Percentiles rank a stretch among this genome's conserved stretches.
Conservation (phyloP, 2,113 vertebrate species). For the Ranitomeya imitator region DNA sequence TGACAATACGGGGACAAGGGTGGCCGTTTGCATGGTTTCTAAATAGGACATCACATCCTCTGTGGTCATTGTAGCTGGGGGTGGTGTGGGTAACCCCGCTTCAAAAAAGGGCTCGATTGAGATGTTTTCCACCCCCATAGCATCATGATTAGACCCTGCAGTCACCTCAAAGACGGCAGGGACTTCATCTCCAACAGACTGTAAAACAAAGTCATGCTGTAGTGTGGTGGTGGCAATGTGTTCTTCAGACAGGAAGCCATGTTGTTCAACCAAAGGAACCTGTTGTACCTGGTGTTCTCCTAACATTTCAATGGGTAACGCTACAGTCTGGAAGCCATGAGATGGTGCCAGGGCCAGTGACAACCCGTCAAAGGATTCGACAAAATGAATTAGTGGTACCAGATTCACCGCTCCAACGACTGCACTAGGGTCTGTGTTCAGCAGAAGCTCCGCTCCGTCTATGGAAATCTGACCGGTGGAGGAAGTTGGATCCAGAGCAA, state of each 20-base stretch:
- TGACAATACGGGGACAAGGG: background rate
- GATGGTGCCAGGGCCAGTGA: constrained; percentile 35
- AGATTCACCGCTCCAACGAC: constrained; percentile 41
- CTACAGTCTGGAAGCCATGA: constrained; percentile 16
- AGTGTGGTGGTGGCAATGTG: constrained; percentile 34
- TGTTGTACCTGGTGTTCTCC: background rate
- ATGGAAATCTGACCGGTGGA: constrained; percentile 38
- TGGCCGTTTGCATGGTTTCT: constrained; percentile 68
- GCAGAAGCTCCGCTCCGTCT: constrained; percentile 47
- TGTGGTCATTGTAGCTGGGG: constrained; percentile 39
- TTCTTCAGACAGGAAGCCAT: constrained; percentile 30
- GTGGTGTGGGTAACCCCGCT: constrained; percentile 41
- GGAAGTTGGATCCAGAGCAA: constrained; percentile 46
- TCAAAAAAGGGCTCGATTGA: constrained; percentile 57
- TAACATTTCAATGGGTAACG: background rate
- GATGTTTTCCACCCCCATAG: constrained; percentile 59
- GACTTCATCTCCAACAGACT: background rate
- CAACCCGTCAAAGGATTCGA: constrained; percentile 55
- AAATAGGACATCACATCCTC: constrained; percentile 71
- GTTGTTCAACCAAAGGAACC: background rate
- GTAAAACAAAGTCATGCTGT: constrained; percentile 17
- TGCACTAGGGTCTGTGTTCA: background rate
- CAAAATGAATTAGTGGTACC: constrained; percentile 56
- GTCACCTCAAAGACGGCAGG: background rate
- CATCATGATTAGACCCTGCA: background rate